Evolutionary conservation across 2,797 vertebrate species (phyloP).

Genomic region (Acropternis orthonyx): DNA sequence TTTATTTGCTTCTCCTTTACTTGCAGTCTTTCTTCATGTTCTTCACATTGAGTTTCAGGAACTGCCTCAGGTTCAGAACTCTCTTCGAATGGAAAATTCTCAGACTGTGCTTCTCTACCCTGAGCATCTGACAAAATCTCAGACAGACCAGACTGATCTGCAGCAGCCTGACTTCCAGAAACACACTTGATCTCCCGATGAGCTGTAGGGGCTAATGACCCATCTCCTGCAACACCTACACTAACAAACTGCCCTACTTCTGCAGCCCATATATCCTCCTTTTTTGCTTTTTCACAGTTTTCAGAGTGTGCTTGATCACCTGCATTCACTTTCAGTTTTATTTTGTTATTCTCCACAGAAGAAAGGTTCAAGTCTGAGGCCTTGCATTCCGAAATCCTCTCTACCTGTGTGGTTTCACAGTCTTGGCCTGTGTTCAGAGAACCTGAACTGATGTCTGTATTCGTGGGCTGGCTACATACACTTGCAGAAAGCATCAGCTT

Average conservation of each 20-base stretch:
- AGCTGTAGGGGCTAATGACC: not conserved
- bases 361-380: not conserved
- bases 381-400: conserved; percentile 36
- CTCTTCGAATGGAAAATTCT: conserved; percentile 41
- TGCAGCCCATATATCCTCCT: not conserved
- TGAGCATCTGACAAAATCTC: conserved; percentile 24
- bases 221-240: conserved; percentile 23
- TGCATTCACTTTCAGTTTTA: not conserved
- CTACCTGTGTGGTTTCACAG: conserved; percentile 83
- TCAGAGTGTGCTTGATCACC: not conserved
- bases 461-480: conserved; percentile 65
- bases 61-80: conserved; percentile 64
- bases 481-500: conserved; percentile 82
- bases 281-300: conserved; percentile 13
- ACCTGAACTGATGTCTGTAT: conserved; percentile 20
- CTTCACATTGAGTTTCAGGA: conserved; percentile 74
- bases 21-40: conserved; percentile 2
- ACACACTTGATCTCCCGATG: not conserved
- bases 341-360: not conserved
- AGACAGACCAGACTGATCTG: conserved; percentile 45
- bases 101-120: conserved; percentile 54
- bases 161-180: conserved; percentile 63
- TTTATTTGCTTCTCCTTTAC: not conserved
- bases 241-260: not conserved
- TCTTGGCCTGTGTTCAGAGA: conserved; percentile 72